Evolutionary conservation across 2,113 vertebrate species (phyloP).

Genomic region (Rousettus leschenaultii): DNA sequence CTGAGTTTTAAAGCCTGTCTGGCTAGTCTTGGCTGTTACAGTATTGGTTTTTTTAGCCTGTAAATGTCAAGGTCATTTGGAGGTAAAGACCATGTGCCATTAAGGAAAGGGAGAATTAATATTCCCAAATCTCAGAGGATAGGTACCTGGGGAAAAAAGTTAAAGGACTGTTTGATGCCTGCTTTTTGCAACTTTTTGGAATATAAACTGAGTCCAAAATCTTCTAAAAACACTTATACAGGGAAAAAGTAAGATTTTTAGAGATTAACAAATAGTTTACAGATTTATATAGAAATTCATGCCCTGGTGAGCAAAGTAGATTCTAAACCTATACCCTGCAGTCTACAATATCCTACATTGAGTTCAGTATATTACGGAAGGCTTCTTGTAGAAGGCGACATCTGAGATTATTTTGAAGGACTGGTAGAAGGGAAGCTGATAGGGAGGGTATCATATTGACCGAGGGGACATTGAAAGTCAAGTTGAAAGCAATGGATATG

Average conservation of each 20-base stretch:
- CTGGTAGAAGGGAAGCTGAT: background rate
- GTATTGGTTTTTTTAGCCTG: constrained; percentile 16
- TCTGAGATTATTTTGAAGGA: background rate
- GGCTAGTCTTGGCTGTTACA: background rate
- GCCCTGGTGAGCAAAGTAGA: background rate
- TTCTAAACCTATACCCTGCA: background rate
- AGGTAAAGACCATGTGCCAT: constrained; percentile 36
- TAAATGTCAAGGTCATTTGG: constrained; percentile 47
- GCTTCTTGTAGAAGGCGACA: background rate
- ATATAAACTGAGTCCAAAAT: background rate
- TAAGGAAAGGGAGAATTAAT: background rate
- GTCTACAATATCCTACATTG: background rate
- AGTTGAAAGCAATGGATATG: background rate
- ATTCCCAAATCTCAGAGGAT: constrained; percentile 30
- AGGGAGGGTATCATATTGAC: background rate
- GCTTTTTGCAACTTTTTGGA: background rate
- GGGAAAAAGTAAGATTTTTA: background rate
- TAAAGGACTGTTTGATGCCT: background rate
- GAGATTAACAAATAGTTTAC: background rate
- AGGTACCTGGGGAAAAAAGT: background rate
- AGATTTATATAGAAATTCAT: background rate
- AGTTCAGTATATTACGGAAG: background rate
- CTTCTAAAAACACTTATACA: background rate
- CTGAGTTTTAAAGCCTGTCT: constrained; percentile 38
- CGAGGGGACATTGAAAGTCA: background rate